Evolutionary conservation across 64 coral and sea anemone species (phyloP).

Genomic region (Anthopleura sola): DNA sequence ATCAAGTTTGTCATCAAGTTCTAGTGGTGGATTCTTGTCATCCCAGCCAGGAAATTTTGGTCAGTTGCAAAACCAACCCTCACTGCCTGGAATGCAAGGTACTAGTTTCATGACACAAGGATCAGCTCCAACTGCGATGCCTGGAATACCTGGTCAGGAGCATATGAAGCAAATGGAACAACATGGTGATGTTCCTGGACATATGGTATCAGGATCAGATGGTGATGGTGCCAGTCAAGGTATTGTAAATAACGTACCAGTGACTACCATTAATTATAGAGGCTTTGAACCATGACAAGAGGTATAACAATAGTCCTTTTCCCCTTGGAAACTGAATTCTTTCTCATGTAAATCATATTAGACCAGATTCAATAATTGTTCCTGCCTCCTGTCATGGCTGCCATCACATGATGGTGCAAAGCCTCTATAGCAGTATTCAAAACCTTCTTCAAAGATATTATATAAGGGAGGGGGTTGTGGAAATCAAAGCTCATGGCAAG

Average conservation of each 20-base stretch:
- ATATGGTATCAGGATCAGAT: neutral
- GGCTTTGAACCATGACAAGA: too few species aligned
- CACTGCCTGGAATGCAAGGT: neutral
- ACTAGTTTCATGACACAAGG: neutral
- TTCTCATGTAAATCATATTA: too few species aligned
- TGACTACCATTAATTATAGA: too few species aligned
- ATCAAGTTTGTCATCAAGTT: constrained; percentile 22
- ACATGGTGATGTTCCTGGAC: constrained; percentile 12
- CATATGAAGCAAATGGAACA: neutral
- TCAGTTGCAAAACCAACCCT: neutral
- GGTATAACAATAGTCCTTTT: too few species aligned
- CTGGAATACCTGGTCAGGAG: neutral
- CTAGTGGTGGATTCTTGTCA: constrained; percentile 1
- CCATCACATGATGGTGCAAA: too few species aligned
- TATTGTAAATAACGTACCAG: neutral
- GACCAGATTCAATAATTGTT: too few species aligned
- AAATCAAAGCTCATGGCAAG: neutral
- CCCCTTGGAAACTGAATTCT: too few species aligned
- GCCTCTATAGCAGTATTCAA: too few species aligned
- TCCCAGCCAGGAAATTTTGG: neutral
- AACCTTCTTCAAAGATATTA: too few species aligned
- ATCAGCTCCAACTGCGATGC: neutral
- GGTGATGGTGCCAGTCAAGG: neutral
- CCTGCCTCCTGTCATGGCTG: too few species aligned
- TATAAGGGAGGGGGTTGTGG: too few species aligned